These are phyloP conservation scores for Dreissena rostriformis DNA, from an alignment of 1,140 invertebrate genomes.

Conservation along the genomic window DNA sequence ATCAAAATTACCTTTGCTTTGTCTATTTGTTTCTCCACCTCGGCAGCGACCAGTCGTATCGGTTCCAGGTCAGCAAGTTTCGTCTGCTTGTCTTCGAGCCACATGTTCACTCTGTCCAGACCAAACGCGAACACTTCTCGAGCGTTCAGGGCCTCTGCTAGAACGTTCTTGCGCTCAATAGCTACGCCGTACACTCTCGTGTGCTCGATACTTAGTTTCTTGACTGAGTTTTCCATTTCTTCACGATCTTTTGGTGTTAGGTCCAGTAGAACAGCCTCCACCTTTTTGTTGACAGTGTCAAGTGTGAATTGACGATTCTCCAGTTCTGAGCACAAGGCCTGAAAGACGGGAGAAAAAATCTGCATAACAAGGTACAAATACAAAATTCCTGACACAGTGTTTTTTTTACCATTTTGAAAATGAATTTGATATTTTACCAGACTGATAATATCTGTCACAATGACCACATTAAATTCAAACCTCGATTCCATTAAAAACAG, in stretches of 20 bases:
- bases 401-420: too few species aligned
- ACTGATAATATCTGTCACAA: too few species aligned
- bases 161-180: constrained; percentile 57
- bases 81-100: constrained; percentile 89
- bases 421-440: too few species aligned
- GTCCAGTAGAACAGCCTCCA: constrained; percentile 91
- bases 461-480: too few species aligned
- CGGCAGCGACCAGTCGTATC: constrained; percentile 85
- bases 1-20: constrained; percentile 84
- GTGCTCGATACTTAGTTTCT: constrained; percentile 79
- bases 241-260: constrained; percentile 90
- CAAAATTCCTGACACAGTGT: too few species aligned
- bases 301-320: constrained; percentile 92
- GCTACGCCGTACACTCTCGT: constrained; percentile 73
- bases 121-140: constrained; percentile 88
- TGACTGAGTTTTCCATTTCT: constrained; percentile 87
- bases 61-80: constrained; percentile 85
- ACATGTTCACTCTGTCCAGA: constrained; percentile 88
- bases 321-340: constrained; percentile 88
- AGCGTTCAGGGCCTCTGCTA: constrained; percentile 79
- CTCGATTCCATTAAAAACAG: too few species aligned
- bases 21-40: constrained; percentile 89
- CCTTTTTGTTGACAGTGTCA: constrained; percentile 90
- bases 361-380: too few species aligned
- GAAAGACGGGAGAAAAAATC: neutral